Base-by-base conservation (phyloP, 37 sponge, comb jelly and placozoan species). In the Agelas oroides region DNA sequence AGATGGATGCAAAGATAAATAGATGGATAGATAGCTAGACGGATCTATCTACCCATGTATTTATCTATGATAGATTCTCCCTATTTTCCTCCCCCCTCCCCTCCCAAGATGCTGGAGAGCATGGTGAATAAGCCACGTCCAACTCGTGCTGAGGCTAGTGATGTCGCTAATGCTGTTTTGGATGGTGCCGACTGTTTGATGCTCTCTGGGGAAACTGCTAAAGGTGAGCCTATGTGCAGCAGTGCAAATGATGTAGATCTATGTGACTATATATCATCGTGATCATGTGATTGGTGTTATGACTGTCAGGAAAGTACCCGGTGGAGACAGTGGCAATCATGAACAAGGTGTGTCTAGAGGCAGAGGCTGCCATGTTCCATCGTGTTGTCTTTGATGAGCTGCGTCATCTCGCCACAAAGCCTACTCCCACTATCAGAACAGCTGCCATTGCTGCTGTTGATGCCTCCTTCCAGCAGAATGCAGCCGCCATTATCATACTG, bases 161-260 rank as follows among this genome's bases (percentile, higher is more conserved):
- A 98, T 63, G 98, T 98, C 20, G 98, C 96, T 30, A 98, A 98
- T 82, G 98, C 98, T 59, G 98, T 95, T 23, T 84, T 96, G 58
- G 98, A 98, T 68, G 98, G 98, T 53, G 85, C 96, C 5, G 98
- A 98, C 83, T 98, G 98, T 80, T 93, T 98, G 39, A 98, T 98
- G 98, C 69, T 98, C 67, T 92, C 92, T 3, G 98, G 98, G 25
- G 98, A 98, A 75, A 98, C 98, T 32, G 98, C 98, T 5, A 98
- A 98, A 76, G 98, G 97, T 84, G 8, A n/a, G n/a, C n/a, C n/a
- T n/a, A n/a, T 46, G 46, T 46, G 46, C 8, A 46, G 8, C 8
- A 8, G 8, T 8, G 3, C n/a, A n/a, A n/a, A n/a, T n/a, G n/a
- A n/a, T n/a, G n/a, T n/a, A 8, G 8, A 8, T 46, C 8, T 8